A percentile compares a stretch with the other conserved stretches of the same genome.
Evolutionary conservation across 2,888 invertebrate species (phyloP).

Genomic region (Oscheius onirici): DNA sequence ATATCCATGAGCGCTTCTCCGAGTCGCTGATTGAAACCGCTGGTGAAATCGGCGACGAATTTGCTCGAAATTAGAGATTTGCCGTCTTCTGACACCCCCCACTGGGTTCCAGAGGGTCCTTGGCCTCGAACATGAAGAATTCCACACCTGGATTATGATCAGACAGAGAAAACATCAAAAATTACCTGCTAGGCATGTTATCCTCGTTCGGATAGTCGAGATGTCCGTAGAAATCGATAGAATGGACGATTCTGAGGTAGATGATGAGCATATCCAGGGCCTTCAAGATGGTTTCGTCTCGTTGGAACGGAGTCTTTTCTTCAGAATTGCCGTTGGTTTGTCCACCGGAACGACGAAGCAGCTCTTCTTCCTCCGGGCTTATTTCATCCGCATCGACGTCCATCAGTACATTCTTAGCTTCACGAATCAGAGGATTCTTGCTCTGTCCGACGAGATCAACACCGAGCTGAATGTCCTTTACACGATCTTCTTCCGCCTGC

Average conservation of each 20-base stretch:
- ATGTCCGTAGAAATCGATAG: constrained; percentile 98
- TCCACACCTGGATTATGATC: constrained; percentile 79
- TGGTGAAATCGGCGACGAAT: constrained; percentile 72
- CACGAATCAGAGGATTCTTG: constrained; percentile 89
- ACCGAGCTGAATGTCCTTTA: constrained; percentile 50
- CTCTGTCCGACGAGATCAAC: constrained; percentile 50
- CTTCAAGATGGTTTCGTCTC: constrained; percentile 80
- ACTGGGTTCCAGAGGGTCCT: constrained; percentile 82
- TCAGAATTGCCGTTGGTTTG: constrained; percentile 24
- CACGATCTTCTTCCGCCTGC: constrained; percentile 40
- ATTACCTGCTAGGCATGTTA: constrained; percentile 89
- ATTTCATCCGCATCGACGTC: constrained; percentile 83
- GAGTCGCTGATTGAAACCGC: constrained; percentile 88
- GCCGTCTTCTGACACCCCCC: constrained; percentile 73
- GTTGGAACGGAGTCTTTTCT: constrained; percentile 76
- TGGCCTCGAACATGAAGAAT: constrained; percentile 95
- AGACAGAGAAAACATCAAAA: neutral
- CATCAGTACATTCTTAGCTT: constrained; percentile 72
- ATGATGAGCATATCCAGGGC: constrained; percentile 78
- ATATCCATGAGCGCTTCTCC: constrained; percentile 84
- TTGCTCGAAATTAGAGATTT: constrained; percentile 51
- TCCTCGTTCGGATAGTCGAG: constrained; percentile 99
- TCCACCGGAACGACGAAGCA: constrained; percentile 69
- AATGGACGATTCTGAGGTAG: constrained; percentile 94
- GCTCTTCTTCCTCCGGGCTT: constrained; percentile 95